Conservation (phyloP, 2,797 vertebrate species). For the Hippopotamyrus pictus region DNA sequence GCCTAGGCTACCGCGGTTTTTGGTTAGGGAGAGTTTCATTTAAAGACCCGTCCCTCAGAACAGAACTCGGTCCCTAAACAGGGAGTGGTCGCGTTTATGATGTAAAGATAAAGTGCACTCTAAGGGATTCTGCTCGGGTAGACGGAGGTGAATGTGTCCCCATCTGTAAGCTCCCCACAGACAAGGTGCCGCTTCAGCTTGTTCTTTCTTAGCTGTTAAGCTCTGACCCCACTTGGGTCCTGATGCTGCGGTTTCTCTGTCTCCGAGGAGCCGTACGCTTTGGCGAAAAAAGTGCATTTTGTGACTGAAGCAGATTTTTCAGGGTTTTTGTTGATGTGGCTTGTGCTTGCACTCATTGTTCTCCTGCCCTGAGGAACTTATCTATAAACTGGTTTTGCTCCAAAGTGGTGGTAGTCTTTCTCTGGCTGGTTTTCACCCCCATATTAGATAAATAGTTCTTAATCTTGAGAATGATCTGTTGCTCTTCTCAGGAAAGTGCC, state of each 20-base stretch:
- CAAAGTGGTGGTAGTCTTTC: conserved; percentile 3
- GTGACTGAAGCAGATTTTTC: conserved; percentile 10
- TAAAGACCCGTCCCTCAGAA: not conserved
- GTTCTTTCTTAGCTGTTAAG: not conserved
- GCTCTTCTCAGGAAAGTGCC: not conserved
- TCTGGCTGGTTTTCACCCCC: not conserved
- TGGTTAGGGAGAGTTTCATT: not conserved
- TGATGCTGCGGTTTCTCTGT: not conserved
- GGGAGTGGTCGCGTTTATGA: not conserved
- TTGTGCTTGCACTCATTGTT: not conserved
- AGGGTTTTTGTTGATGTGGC: conserved; percentile 14
- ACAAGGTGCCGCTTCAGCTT: conserved; percentile 64
- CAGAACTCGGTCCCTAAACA: not conserved
- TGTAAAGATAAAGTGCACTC: not conserved
- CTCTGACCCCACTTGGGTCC: not conserved
- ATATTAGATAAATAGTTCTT: not conserved
- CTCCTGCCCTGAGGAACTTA: not conserved
- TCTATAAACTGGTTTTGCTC: conserved; percentile 4
- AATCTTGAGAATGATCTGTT: conserved; percentile 1
- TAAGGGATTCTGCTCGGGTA: not conserved
- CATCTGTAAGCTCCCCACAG: conserved; percentile 33
- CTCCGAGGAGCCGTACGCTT: not conserved
- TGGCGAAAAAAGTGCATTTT: not conserved
- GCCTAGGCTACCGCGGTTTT: not conserved
- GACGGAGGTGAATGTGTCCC: not conserved